These are phyloP conservation scores for Thelaira solivaga DNA, from an alignment of 2,888 invertebrate species.

Conservation along the genomic window DNA sequence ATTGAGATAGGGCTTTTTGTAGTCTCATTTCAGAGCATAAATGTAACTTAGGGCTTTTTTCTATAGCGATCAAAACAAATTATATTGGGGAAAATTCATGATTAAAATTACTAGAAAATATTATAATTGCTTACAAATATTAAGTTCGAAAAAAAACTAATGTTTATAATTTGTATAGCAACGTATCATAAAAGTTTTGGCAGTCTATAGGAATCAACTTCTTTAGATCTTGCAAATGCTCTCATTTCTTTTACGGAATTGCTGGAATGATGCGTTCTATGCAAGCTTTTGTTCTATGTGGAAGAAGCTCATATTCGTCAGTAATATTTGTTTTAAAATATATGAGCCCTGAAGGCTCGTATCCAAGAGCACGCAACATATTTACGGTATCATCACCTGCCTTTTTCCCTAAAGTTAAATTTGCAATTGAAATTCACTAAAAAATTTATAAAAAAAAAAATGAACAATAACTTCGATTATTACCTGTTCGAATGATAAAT, in stretches of 20 bases:
- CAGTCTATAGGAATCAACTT: constrained; percentile 8
- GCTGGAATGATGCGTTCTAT: neutral
- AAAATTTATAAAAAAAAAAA: constrained; percentile 12
- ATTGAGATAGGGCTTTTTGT: neutral
- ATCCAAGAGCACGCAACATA: constrained; percentile 13
- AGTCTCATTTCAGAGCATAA: neutral
- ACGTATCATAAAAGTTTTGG: constrained; percentile 13
- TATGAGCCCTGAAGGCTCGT: neutral
- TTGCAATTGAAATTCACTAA: neutral
- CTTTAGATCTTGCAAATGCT: constrained; percentile 14
- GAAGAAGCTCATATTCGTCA: constrained; percentile 12
- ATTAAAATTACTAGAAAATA: neutral
- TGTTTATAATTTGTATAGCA: constrained; percentile 15
- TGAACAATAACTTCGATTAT: neutral
- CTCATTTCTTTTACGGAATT: constrained; percentile 12
- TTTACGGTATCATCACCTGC: constrained; percentile 7
- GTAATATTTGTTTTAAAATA: constrained; percentile 24
- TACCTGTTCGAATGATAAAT: constrained; percentile 14
- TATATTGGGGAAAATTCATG: too few species aligned
- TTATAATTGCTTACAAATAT: neutral
- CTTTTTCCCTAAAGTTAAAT: constrained; percentile 7
- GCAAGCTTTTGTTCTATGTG: constrained; percentile 8
- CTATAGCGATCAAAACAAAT: too few species aligned
- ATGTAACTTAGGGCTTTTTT: too few species aligned
- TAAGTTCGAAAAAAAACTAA: constrained; percentile 4